phyloP scores from a whole-genome alignment of 1,140 invertebrate genomes.

The Heterodera carotae region DNA sequence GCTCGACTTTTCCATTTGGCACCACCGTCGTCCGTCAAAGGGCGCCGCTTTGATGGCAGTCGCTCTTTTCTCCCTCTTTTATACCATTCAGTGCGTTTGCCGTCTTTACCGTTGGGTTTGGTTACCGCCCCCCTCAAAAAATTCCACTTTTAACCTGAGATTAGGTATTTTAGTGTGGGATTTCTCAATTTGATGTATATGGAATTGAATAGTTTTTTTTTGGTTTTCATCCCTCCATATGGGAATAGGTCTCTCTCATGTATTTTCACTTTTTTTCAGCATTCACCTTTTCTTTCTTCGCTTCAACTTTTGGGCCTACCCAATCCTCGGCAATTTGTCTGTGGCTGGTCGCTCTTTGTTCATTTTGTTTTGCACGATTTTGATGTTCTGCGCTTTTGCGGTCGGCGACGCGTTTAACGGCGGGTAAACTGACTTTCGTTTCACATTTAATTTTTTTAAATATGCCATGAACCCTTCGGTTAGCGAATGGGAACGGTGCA shows the following conservation, averaged over 20 bases:
- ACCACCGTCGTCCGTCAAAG: constrained; percentile 29
- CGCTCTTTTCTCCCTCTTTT: constrained; percentile 35
- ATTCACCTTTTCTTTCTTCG: constrained; percentile 48
- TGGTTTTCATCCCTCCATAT: too few species aligned
- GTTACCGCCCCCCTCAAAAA: too few species aligned
- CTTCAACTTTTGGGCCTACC: constrained; percentile 48
- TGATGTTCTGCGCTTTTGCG: constrained; percentile 32
- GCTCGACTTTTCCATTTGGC: constrained; percentile 39
- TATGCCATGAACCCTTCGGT: too few species aligned
- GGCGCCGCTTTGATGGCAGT: constrained; percentile 36
- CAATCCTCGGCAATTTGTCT: constrained; percentile 34
- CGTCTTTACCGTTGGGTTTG: too few species aligned
- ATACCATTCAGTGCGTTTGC: constrained; percentile 45
- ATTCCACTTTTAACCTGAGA: too few species aligned
- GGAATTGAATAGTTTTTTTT: too few species aligned
- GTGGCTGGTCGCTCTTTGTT: constrained; percentile 12
- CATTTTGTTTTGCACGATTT: constrained; percentile 25
- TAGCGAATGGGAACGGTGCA: too few species aligned
- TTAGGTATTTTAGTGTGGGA: not conserved
- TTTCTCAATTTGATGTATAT: too few species aligned
- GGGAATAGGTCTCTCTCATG: not conserved
- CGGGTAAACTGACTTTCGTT: not conserved
- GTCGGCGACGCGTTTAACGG: constrained; percentile 13
- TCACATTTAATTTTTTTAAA: constrained; percentile 8
- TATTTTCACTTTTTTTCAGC: constrained; percentile 41